phyloP scores from a whole-genome alignment of 1,140 invertebrate genomes.

The Drosophila navojoa region DNA sequence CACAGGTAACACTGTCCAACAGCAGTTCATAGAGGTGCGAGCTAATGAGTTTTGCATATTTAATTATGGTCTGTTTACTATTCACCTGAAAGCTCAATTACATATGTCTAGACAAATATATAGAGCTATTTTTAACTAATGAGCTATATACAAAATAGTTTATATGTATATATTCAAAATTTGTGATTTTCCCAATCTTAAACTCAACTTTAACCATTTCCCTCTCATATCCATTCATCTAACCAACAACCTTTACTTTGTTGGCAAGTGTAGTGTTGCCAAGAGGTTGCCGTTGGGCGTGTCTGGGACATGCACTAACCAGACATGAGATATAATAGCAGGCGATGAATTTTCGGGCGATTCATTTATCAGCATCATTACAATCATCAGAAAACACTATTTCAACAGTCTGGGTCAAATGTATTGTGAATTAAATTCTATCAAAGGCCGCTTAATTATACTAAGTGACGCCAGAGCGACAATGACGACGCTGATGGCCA shows the following conservation, averaged over 20 bases:
- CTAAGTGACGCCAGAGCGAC: slow-evolving; percentile 67
- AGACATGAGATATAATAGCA: slow-evolving; percentile 51
- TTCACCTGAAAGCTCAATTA: too few species aligned
- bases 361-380: slow-evolving; percentile 74
- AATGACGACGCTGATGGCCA: slow-evolving; percentile 40
- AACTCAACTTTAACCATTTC: neutral
- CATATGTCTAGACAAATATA: too few species aligned
- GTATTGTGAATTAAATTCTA: slow-evolving; percentile 73
- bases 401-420: slow-evolving; percentile 38
- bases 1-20: slow-evolving; percentile 5
- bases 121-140: too few species aligned
- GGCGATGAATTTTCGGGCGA: slow-evolving; percentile 52
- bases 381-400: slow-evolving; percentile 61
- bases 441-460: slow-evolving; percentile 75
- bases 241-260: neutral
- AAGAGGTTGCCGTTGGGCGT: neutral
- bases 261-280: slow-evolving; percentile 28
- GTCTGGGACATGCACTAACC: slow-evolving; percentile 1
- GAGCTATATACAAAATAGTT: too few species aligned
- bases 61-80: neutral
- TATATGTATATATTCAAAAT: too few species aligned
- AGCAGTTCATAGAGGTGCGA: neutral
- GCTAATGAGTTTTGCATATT: neutral
- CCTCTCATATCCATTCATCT: too few species aligned
- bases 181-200: too few species aligned